Percentiles rank a stretch among this genome's conserved stretches.
Evolutionary conservation across 2,888 invertebrate genomes (phyloP).

Genomic region (Drosophila antonietae): DNA sequence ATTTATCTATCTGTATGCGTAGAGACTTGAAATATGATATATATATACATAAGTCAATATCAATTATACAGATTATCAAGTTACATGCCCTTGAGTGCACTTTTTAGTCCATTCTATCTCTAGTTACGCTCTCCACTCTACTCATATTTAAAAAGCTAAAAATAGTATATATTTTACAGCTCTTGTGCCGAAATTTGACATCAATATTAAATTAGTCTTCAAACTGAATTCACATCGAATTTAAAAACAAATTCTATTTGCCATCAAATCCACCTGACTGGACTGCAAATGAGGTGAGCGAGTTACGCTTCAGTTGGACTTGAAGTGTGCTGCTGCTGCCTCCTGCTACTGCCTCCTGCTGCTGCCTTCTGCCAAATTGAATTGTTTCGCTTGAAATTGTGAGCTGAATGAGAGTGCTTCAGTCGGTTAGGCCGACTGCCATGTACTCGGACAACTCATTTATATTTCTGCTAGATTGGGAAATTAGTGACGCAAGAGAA

Average conservation of each 20-base stretch:
- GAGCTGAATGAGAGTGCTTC: neutral
- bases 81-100: neutral
- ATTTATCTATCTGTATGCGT: neutral
- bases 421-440: neutral
- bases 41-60: neutral
- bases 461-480: neutral
- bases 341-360: neutral
- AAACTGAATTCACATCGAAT: neutral
- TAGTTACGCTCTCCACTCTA: no score
- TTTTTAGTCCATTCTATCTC: neutral
- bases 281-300: neutral
- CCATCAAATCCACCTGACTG: neutral
- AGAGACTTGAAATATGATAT: neutral
- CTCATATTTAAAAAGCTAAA: neutral
- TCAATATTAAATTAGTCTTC: neutral
- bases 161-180: neutral
- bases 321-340: no score
- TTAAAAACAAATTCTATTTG: conserved; percentile 1
- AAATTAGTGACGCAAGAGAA: neutral
- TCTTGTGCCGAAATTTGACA: no score
- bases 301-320: neutral
- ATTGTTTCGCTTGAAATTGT: neutral
- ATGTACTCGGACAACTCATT: neutral
- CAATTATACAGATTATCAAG: neutral
- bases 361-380: neutral